These are phyloP conservation scores for Nesoenas mayeri DNA, from an alignment of 2,113 vertebrate genomes.

Conservation along the genomic window DNA sequence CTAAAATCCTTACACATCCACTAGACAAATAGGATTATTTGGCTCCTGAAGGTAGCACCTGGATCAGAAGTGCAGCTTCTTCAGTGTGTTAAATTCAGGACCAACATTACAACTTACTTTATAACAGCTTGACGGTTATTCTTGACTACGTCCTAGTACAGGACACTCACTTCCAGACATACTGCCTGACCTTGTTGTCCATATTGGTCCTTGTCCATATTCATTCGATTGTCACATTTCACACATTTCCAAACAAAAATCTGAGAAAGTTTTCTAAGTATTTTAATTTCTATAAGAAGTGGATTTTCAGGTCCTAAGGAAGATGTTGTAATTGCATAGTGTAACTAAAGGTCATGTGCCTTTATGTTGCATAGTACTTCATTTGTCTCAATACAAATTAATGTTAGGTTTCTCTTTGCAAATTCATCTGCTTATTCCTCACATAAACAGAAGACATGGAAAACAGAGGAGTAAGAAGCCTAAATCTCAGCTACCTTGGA, in stretches of 20 bases:
- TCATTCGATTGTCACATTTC: background rate
- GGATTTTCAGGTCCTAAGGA: background rate
- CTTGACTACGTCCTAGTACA: background rate
- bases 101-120: background rate
- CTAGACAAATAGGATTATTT: background rate
- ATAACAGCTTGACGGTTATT: background rate
- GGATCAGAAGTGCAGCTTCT: background rate
- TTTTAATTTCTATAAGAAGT: background rate
- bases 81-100: background rate
- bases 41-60: background rate
- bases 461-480: background rate
- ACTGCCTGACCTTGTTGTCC: background rate
- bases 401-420: background rate
- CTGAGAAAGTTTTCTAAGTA: background rate
- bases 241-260: background rate
- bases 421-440: background rate
- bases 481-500: background rate
- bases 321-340: background rate
- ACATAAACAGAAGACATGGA: background rate
- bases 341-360: background rate
- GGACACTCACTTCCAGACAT: background rate
- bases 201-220: background rate
- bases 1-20: background rate
- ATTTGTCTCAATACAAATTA: background rate
- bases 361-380: background rate